Percentiles rank a stretch among this genome's conserved stretches.
These are phyloP conservation scores for Sitta carolinensis DNA, from an alignment of 2,797 vertebrate genomes.

Conservation along the genomic window DNA sequence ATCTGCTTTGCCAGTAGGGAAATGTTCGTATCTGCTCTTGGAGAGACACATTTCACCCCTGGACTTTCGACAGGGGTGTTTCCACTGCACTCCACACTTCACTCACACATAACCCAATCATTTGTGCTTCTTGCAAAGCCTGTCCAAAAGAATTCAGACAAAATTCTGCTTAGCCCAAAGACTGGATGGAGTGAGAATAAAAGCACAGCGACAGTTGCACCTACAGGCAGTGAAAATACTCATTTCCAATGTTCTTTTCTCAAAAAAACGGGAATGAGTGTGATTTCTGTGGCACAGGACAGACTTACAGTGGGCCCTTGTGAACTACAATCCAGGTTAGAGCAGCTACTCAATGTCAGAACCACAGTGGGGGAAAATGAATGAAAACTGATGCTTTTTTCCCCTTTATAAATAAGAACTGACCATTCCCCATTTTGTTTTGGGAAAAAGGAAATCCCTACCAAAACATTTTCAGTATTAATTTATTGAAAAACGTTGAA, in stretches of 20 bases:
- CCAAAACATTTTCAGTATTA: neutral
- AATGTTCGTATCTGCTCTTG: neutral
- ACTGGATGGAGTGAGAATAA: neutral
- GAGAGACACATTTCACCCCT: neutral
- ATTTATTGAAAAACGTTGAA: neutral
- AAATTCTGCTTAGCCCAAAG: neutral
- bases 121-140: neutral
- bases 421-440: neutral
- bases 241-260: neutral
- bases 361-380: neutral
- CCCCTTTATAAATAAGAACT: neutral
- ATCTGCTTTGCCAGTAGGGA: neutral
- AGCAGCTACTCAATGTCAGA: neutral
- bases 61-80: neutral
- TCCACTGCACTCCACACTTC: neutral
- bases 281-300: neutral
- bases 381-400: neutral
- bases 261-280: neutral
- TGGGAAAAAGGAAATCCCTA: neutral
- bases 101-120: neutral
- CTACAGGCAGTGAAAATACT: neutral
- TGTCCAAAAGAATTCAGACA: neutral
- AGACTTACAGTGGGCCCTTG: neutral
- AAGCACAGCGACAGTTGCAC: neutral
- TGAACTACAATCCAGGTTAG: neutral